Conservation (phyloP, 2,113 vertebrate species). For the Hemicordylus capensis region DNA sequence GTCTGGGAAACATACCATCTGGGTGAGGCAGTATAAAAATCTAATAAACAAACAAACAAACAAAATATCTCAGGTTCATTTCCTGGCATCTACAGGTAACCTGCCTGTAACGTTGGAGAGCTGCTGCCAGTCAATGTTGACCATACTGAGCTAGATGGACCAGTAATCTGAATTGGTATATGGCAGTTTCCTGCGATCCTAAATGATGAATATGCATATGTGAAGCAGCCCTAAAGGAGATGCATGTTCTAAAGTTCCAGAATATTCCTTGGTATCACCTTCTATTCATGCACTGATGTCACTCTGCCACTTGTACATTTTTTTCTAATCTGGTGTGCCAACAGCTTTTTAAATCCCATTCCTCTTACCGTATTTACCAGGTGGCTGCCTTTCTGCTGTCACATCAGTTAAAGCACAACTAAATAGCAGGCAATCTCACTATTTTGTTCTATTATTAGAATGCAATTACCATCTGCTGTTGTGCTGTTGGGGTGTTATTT, state of each 20-base stretch:
- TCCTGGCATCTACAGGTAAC: no score
- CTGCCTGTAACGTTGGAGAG: no score
- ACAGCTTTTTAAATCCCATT: background rate
- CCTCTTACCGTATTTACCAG: background rate
- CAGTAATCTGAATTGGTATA: no score
- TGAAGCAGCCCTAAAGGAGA: background rate
- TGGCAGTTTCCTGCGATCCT: no score
- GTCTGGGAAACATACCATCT: no score
- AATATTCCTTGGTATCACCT: background rate
- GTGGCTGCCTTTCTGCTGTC: slow-evolving; percentile 43
- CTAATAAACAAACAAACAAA: no score
- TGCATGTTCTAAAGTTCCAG: background rate
- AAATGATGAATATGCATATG: background rate
- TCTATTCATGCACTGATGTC: background rate
- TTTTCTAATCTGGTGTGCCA: background rate
- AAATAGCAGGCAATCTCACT: slow-evolving; percentile 60
- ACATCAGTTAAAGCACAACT: slow-evolving; percentile 58
- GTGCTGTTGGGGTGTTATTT: slow-evolving; percentile 37
- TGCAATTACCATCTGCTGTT: slow-evolving; percentile 55
- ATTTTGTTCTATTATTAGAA: slow-evolving; percentile 69
- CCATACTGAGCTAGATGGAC: no score
- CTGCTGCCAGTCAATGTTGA: no score
- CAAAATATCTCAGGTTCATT: no score
- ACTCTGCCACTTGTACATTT: background rate
- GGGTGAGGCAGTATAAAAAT: no score